Evolutionary conservation across 2,113 vertebrate genomes (phyloP).

Genomic region (Oxyura jamaicensis): DNA sequence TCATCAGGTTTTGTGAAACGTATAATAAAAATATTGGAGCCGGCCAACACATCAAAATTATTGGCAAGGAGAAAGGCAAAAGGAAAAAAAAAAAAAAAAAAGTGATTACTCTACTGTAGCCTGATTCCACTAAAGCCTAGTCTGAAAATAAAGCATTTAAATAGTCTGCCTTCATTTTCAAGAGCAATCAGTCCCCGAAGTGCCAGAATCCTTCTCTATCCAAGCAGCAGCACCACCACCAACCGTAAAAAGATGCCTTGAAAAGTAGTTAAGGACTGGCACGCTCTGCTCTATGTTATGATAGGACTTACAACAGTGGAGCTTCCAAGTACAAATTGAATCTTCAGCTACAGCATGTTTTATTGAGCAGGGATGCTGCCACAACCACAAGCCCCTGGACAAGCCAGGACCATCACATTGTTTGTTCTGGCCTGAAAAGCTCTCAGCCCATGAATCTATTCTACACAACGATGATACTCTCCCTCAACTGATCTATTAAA

Average conservation of each 20-base stretch:
- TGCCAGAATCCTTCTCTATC: background rate
- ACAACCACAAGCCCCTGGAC: background rate
- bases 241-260: background rate
- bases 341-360: background rate
- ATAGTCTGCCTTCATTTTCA: background rate
- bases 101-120: background rate
- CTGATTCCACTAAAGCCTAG: background rate
- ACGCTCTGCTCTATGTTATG: accelerated
- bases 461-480: background rate
- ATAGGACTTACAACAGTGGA: background rate
- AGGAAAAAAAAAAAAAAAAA: background rate
- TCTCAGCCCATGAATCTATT: background rate
- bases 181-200: background rate
- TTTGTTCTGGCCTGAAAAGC: background rate
- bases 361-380: background rate
- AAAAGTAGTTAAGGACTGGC: background rate
- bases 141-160: background rate
- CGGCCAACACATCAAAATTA: background rate
- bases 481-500: background rate
- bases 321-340: background rate
- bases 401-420: background rate
- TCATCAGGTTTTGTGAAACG: background rate
- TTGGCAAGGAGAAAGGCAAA: background rate
- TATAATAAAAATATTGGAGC: background rate
- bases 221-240: background rate